Base-by-base conservation (phyloP, 2,888 invertebrate species). In the Nomada fucata region DNA sequence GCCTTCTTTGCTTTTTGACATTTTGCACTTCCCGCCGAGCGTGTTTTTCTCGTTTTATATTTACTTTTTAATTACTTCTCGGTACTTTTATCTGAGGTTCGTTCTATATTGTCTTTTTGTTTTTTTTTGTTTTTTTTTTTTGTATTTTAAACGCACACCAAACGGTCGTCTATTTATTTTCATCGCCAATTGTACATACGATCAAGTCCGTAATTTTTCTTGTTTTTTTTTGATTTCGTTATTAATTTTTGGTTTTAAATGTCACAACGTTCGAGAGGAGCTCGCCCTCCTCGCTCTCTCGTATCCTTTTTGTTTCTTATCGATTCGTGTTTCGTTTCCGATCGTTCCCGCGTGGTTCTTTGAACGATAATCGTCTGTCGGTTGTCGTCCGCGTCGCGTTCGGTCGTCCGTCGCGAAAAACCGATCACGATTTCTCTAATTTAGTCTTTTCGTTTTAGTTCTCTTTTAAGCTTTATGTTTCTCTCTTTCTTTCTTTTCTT, bases 1-100 rank as follows among this genome's bases (percentile, higher is more conserved):
- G 91, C 93, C 92, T 86, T 89, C 87, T 82, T 83, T 79, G 75
- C 79, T 83, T 80, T 84, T 74, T 55, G 78, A 79, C 67, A 75
- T 79, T 82, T 86, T 82, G 69, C 81, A 73, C 82, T 76, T 75
- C 72, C 84, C 76, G 77, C 74, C 86, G 79, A 70, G 76, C 68
- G 42, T 72, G 57, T 64, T 23, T 64, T 36, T 11, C 42, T 23
- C 36, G 29, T 47, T 18, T 26, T 47, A 9, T 23, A 61, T 9
- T 63, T 36, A 2, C 15, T 29, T 47, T 9, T 13, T 26, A 3
- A 15, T 69, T 59, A 69, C 10, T 15, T 70, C 15, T 44, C 42
- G 18, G 11, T 50, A 20, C 29, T 50, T 11, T 70, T 29, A 29
- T 29, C 29, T 50, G 44, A 36, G n/a, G n/a, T 61, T 42, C 10